Base-by-base conservation (phyloP, 2,797 vertebrate species). In the Sebastes hubbsi region DNA sequence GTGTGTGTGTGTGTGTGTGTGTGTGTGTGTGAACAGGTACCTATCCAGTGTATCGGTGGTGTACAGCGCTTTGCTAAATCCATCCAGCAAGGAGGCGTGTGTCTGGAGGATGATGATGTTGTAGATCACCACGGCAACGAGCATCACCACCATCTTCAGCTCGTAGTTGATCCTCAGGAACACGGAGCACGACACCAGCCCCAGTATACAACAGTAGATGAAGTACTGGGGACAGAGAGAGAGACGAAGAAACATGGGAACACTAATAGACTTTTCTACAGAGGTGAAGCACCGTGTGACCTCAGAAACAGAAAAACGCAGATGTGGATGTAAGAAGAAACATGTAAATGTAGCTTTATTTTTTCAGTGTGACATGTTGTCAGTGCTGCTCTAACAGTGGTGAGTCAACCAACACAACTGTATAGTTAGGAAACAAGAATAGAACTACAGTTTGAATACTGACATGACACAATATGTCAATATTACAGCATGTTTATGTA, bases 101-200 rank as follows among this genome's bases (percentile, higher is more conserved):
- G 97, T 99, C 92, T 99, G 97, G 5, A 99, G 97, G 79, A 99
- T 97, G 91, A 99, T 96, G 88, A 96, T 92, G 88, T 98, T 99
- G 95, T 99, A 99, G 81, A 94, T 95, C 94, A 98, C 97, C 80
- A 99, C 83, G 1, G 98, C 98, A 66, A 95, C 94, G 88, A 97
- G 92, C 98, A 99, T 99, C 92, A 99, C 97, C 82, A 98, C 77
- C 98, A 99, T 98, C 93, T 99, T 99, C 89, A 99, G 92, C 92
- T 99, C 98, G 0, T 99, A 99, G 93, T 99, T 99, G 88, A 99
- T 97, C 86, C 98, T 97, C 93, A 99, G 96, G 92, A 99, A 99
- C 85, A 99, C 98, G 0, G 98, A 99, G 88, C 98, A 99, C 24
- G 98, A 99, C 86, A 99, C 97, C 90, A 99, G 91, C 6, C 97